Conservation (phyloP, 2,888 invertebrate species). For the Drosophila pseudotakahashii region DNA sequence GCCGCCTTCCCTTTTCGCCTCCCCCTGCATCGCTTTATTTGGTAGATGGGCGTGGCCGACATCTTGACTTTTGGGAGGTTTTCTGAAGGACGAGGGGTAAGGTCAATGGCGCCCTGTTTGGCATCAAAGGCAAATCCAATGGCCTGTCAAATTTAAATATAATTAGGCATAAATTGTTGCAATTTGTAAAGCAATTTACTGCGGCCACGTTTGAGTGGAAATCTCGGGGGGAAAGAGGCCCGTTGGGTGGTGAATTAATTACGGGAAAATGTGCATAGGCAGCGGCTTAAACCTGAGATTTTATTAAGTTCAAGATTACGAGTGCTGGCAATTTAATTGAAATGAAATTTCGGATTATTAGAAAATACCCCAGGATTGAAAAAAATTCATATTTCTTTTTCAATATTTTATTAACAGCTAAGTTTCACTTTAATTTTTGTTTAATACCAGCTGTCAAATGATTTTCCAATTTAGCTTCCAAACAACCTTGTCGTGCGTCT, state of each 20-base stretch:
- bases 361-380: background rate
- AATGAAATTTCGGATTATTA: background rate
- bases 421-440: background rate
- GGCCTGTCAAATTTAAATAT: conserved; percentile 68
- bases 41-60: background rate
- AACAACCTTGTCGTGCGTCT: background rate
- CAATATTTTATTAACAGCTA: background rate
- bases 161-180: conserved; percentile 70
- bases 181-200: conserved; percentile 66
- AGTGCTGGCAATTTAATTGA: background rate
- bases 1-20: background rate
- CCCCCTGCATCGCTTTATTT: background rate
- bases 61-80: conserved; percentile 14
- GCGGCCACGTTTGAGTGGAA: conserved; percentile 6
- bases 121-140: conserved; percentile 15
- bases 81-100: conserved; percentile 4
- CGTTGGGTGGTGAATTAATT: conserved; percentile 21
- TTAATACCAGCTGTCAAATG: background rate
- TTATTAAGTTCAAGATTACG: background rate
- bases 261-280: background rate
- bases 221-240: background rate
- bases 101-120: conserved; percentile 15
- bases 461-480: background rate
- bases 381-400: background rate
- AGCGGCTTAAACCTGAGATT: background rate